Base-by-base conservation (phyloP, 2,888 invertebrate genomes). In the Troglohyphantes excavatus region DNA sequence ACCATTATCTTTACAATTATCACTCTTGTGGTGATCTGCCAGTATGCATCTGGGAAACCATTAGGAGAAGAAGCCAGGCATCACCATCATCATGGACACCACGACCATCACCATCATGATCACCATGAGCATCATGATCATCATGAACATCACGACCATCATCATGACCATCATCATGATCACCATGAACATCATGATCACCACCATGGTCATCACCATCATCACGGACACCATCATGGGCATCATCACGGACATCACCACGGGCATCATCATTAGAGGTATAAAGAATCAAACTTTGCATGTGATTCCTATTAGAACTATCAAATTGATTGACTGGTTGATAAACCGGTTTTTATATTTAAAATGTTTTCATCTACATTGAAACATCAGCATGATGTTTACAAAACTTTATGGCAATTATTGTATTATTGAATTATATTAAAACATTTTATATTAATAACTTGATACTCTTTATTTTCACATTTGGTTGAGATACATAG, bases 151-250 rank as follows among this genome's bases (percentile, higher is more conserved):
- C 53, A 53, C n/a, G 13, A 53, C 17, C 13, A 53, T 53, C 53
- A 53, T 19, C 68, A 68, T 11, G 7, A 68, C 19, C 19, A 68
- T 19, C 21, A 21, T 21, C 68, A 53, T 53, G 63, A 83, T 17
- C 17, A 73, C 19, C 73, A 73, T 13, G 65, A 73, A 21, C 83
- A 82, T 61, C 59, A 61, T 0, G 70, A 82, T 21, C 70, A 82
- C 21, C 70, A 82, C 11, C 21, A 21, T 1, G 78, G 63, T 1
- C 78, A 83, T 13, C 29, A 73, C 19, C 73, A 73, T 17, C 73
- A 73, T 27, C 83, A 82, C 39, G 70, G 70, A 1, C 82, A 82
- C 29, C 70, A 82, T n/a, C 81, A 82, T 27, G 29, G 29, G 13
- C 68, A 39, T 19, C 68, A 68, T 21, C 21, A 68, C 19, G 33